Evolutionary conservation across 92 coral and sea anemone species (phyloP).

Genomic region (Zoanthus sansibaricus): DNA sequence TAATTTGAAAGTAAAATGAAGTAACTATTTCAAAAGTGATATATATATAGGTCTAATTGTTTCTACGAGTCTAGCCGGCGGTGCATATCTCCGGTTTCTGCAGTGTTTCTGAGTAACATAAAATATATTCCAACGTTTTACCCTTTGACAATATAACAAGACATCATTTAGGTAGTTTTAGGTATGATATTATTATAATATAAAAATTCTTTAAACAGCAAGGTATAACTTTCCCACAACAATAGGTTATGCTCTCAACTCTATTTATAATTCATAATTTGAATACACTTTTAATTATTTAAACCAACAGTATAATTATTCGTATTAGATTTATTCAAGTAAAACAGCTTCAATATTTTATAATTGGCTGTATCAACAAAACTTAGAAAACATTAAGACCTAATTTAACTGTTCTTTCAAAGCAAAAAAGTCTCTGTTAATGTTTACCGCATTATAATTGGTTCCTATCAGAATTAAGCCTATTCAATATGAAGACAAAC

Average conservation of each 20-base stretch:
- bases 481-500: neutral
- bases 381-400: neutral
- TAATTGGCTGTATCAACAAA: neutral
- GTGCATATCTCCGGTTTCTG: too few species aligned
- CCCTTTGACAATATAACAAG: neutral
- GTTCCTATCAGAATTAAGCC: conserved; percentile 15
- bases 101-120: too few species aligned
- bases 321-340: neutral
- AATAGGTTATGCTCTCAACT: neutral
- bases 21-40: too few species aligned
- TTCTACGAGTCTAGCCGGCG: too few species aligned
- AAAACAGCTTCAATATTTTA: conserved; percentile 36
- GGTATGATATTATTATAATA: too few species aligned
- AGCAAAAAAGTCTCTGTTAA: neutral
- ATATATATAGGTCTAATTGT: too few species aligned
- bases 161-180: too few species aligned
- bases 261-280: neutral
- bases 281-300: conserved; percentile 1
- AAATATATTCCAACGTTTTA: neutral
- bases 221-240: neutral
- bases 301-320: conserved; percentile 7
- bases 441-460: neutral
- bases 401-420: conserved; percentile 2
- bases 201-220: neutral
- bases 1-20: too few species aligned